Base-by-base conservation (phyloP, 2,113 vertebrate genomes). In the Camelus bactrianus region DNA sequence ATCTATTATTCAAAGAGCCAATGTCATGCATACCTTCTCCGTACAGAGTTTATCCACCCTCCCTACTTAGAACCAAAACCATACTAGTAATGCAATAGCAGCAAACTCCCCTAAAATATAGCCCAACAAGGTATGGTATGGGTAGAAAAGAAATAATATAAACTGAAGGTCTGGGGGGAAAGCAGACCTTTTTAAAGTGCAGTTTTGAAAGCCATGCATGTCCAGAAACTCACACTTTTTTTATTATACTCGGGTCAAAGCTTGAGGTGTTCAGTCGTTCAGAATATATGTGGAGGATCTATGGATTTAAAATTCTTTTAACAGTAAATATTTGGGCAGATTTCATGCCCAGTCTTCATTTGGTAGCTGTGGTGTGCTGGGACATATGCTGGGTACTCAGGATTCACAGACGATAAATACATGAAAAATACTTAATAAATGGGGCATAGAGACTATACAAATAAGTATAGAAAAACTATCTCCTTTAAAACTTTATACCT, bases 1-100 rank as follows among this genome's bases (percentile, higher is more conserved):
- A 17, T 84, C 93, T 14, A n/a, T 95, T 14, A n/a, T 94, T 92
- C 54, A 42, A 48, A 91, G 60, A 93, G 64, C 13, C 20, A 62
- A 35, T 15, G 28, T 64, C 54, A 70, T 30, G 38, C 26, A 46
- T 32, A 28, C 42, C 38, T 84, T 94, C 58, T 88, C 20, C 42
- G 38, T 52, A 64, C 75, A 83, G 24, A 89, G 73, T 73, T 54
- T 82, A 30, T 50, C 32, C 10, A 20, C 15, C 17, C n/a, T 76
- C 6, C n/a, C 35, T 69, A 3, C 35, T 64, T 85, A 60, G 1
- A 89, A 24, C 24, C 28, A 50, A 11, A 70, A 28, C 46, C 69
- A 50, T 42, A 6, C 30, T 62, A 32, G 32, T 42, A 56, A 28
- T 50, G 1, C 19, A 7, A 11, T 65, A 10, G 79, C 8, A 42